Conservation (phyloP, 2,113 vertebrate genomes). For the Cyphomyrus discorhynchus region DNA sequence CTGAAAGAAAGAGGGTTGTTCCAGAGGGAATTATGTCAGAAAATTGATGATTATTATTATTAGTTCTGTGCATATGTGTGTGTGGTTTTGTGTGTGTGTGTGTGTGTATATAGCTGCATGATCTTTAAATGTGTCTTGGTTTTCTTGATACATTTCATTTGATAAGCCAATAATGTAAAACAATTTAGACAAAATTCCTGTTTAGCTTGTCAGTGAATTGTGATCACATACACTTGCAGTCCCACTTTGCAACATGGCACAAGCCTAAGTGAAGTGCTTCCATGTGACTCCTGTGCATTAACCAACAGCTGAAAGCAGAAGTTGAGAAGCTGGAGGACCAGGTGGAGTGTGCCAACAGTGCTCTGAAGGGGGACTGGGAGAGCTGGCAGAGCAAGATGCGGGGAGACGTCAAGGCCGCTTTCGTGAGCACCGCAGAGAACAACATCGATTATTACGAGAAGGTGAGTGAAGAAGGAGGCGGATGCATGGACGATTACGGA, state of each 20-base stretch:
- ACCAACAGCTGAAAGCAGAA: slow-evolving; percentile 72
- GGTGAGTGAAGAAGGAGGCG: slow-evolving; percentile 56
- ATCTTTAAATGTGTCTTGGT: background rate
- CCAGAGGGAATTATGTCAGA: background rate
- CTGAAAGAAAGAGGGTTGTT: background rate
- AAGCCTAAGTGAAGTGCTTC: background rate
- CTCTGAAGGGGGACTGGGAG: slow-evolving; percentile 80
- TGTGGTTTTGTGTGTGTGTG: background rate
- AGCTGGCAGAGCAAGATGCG: slow-evolving; percentile 79
- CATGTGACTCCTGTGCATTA: background rate
- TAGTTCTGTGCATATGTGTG: background rate
- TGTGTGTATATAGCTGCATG: background rate
- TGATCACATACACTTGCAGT: background rate
- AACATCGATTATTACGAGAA: slow-evolving; percentile 82
- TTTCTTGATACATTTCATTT: background rate
- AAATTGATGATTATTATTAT: background rate
- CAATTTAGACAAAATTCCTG: background rate
- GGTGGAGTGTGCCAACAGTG: slow-evolving; percentile 77
- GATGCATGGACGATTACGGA: background rate
- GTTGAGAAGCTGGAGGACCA: slow-evolving; percentile 80
- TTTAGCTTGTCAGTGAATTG: background rate
- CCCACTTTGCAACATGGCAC: background rate
- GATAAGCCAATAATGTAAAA: background rate
- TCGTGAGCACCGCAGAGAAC: slow-evolving; percentile 69
- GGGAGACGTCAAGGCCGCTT: slow-evolving; percentile 71